phyloP scores from a whole-genome alignment of 2,113 vertebrate genomes.

The Corythornis cristatus region DNA sequence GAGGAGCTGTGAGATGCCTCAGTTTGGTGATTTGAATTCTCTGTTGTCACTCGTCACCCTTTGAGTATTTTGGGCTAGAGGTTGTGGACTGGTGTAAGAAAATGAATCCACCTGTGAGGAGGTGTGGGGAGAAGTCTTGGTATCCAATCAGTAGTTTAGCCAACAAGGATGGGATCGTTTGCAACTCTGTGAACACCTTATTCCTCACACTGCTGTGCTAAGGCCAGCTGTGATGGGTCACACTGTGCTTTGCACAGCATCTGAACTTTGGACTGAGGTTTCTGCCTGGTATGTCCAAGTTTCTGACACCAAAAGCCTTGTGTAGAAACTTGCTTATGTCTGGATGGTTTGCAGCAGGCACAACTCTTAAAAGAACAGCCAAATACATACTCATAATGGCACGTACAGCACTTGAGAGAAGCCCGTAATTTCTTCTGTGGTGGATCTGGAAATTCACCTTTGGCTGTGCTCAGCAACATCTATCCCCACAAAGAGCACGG shows the following conservation, averaged over 20 bases:
- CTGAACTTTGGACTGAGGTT: neutral
- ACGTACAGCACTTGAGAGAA: neutral
- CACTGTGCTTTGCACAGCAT: neutral
- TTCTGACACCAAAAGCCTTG: constrained; percentile 2
- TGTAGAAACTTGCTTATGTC: constrained; percentile 11
- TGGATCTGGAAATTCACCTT: constrained; percentile 19
- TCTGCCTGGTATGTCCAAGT: neutral
- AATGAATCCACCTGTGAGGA: neutral
- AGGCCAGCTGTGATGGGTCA: neutral
- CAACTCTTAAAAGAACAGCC: neutral
- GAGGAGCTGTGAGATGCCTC: neutral
- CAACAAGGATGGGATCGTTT: neutral
- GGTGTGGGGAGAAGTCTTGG: neutral
- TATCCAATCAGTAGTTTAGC: neutral
- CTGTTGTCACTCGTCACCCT: neutral
- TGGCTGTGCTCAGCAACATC: neutral
- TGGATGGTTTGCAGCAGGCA: neutral
- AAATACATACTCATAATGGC: neutral
- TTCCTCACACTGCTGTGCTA: neutral
- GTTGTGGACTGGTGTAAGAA: neutral
- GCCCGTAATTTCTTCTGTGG: neutral
- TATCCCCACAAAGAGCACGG: neutral
- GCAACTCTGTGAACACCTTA: neutral
- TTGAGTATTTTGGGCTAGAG: neutral
- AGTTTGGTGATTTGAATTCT: neutral